Conservation (phyloP, 2,888 invertebrate species). For the Conomelus anceps region DNA sequence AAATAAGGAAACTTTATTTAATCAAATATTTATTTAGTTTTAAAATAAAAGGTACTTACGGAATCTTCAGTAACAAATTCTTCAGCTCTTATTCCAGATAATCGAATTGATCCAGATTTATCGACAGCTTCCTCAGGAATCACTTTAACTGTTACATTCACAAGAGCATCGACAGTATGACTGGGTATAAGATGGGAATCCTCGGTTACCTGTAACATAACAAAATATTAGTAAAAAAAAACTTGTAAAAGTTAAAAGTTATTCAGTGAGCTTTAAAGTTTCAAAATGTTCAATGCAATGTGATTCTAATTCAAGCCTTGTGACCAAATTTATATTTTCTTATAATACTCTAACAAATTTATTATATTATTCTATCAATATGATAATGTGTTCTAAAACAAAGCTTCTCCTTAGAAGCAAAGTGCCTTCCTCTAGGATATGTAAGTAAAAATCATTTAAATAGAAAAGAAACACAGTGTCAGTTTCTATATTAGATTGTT, state of each 20-base stretch:
- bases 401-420: no score
- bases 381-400: no score
- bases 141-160: slow-evolving; percentile 77
- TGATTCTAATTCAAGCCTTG: background rate
- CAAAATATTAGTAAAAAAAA: background rate
- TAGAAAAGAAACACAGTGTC: no score
- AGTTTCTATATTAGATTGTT: no score
- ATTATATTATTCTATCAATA: no score
- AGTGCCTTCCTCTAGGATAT: no score
- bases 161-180: slow-evolving; percentile 73
- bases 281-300: background rate
- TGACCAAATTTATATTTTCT: no score
- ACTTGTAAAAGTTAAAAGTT: background rate
- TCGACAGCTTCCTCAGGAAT: slow-evolving; percentile 87
- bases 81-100: slow-evolving; percentile 73
- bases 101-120: slow-evolving; percentile 86
- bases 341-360: no score
- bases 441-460: no score
- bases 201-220: slow-evolving; percentile 55
- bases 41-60: slow-evolving; percentile 34
- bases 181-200: slow-evolving; percentile 51
- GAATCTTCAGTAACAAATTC: slow-evolving; percentile 63
- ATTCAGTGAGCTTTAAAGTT: background rate
- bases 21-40: no score
- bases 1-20: slow-evolving; percentile 27